A percentile compares a stretch with the other conserved stretches of the same genome.
These are phyloP conservation scores for Stegastes partitus DNA, from an alignment of 2,113 vertebrate species.

Conservation along the genomic window DNA sequence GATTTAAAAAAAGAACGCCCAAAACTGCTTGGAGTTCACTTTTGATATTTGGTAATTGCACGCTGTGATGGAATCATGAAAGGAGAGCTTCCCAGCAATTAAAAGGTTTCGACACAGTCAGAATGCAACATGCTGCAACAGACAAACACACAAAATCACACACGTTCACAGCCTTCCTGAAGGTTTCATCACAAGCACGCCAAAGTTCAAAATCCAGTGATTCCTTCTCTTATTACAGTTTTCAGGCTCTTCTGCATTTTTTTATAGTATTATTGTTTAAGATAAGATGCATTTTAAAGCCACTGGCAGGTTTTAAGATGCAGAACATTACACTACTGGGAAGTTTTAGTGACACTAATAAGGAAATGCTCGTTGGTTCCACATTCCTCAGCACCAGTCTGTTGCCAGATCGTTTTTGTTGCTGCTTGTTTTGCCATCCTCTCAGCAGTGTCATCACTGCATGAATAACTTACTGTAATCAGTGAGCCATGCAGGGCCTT, in stretches of 20 bases:
- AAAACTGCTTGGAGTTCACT: no score
- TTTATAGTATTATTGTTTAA: no score
- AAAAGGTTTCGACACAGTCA: slow-evolving; percentile 7
- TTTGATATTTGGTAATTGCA: not conserved
- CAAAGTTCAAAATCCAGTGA: no score
- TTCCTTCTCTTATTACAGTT: no score
- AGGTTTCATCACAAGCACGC: not conserved
- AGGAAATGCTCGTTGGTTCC: slow-evolving; percentile 15
- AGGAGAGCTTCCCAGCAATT: not conserved
- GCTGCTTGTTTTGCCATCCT: not conserved
- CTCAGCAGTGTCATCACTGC: not conserved
- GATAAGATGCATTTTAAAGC: no score
- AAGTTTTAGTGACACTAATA: not conserved
- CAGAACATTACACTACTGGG: no score
- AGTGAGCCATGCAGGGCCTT: not conserved
- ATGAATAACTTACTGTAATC: slow-evolving; percentile 6
- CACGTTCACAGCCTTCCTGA: not conserved
- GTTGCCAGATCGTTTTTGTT: not conserved
- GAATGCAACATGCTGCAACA: slow-evolving; percentile 27
- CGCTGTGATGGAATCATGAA: not conserved
- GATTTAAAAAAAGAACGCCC: not conserved
- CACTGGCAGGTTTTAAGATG: not conserved
- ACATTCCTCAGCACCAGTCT: slow-evolving; percentile 7
- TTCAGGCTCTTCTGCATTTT: no score
- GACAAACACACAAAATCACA: not conserved